Conservation (phyloP, 2,113 vertebrate species). For the Laticauda colubrina region DNA sequence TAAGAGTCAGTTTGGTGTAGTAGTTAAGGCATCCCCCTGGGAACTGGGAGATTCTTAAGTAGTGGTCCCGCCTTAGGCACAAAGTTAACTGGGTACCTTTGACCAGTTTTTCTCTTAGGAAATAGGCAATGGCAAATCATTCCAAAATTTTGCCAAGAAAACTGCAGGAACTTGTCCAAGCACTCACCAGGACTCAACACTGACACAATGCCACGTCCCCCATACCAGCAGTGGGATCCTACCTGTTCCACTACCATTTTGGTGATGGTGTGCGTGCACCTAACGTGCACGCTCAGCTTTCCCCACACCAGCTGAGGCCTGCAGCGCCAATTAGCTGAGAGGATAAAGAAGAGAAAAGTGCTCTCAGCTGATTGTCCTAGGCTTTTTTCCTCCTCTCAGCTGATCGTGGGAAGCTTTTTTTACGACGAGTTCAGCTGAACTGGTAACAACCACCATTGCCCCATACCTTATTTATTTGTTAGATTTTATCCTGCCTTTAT, state of each 20-base stretch:
- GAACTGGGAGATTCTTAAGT: background rate
- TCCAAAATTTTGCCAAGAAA: background rate
- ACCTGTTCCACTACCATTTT: too few relatives aligned
- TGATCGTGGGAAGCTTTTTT: too few relatives aligned
- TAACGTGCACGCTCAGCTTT: too few relatives aligned
- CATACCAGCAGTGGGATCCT: too few relatives aligned
- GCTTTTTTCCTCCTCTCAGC: too few relatives aligned
- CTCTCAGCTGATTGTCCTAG: too few relatives aligned
- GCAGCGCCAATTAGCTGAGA: too few relatives aligned
- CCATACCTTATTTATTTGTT: background rate
- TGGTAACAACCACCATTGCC: too few relatives aligned
- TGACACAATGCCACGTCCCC: background rate
- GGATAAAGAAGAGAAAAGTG: too few relatives aligned
- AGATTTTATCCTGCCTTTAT: background rate
- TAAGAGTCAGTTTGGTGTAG: background rate
- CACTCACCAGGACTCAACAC: background rate
- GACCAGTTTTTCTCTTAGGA: background rate
- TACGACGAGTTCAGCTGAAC: too few relatives aligned
- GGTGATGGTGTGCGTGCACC: too few relatives aligned
- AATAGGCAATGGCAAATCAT: background rate
- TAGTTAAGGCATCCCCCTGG: background rate
- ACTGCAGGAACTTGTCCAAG: background rate
- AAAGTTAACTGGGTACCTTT: background rate
- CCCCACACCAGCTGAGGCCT: too few relatives aligned
- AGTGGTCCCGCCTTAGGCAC: background rate